A percentile compares a stretch with the other conserved stretches of the same genome.
Conservation (phyloP, 2,797 vertebrate genomes). For the Mormyrops attenuatus region DNA sequence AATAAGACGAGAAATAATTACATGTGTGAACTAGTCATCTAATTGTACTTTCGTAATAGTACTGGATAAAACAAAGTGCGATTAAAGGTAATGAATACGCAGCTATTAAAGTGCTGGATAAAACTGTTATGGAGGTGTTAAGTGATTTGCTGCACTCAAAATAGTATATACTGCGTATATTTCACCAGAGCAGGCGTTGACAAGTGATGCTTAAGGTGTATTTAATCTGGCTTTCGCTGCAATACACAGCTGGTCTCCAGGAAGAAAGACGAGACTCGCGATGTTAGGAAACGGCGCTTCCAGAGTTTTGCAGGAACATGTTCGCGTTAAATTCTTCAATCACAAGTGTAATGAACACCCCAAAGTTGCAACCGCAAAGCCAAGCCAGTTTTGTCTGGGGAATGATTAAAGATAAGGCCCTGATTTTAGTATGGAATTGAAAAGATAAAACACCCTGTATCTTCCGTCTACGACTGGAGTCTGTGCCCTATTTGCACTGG, state of each 20-base stretch:
- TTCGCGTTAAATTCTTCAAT: conserved; percentile 11
- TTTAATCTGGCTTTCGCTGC: neutral
- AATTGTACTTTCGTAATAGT: neutral
- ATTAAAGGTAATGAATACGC: neutral
- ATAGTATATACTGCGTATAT: neutral
- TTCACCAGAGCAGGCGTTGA: conserved; percentile 56
- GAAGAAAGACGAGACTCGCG: neutral
- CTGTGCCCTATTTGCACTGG: neutral
- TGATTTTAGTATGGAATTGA: conserved; percentile 12
- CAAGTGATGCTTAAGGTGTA: conserved; percentile 61
- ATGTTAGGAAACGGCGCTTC: neutral
- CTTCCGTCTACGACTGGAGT: neutral
- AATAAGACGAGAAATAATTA: neutral
- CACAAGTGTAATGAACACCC: conserved; percentile 9
- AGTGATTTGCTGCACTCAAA: neutral
- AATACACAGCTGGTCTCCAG: neutral
- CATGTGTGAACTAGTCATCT: neutral
- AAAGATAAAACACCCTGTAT: conserved; percentile 5
- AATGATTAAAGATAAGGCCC: conserved; percentile 12
- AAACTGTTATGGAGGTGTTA: neutral
- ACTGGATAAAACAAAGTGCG: neutral
- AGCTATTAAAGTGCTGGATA: neutral
- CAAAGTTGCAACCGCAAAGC: conserved; percentile 10
- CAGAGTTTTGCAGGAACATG: conserved; percentile 10
- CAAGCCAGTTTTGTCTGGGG: conserved; percentile 8